phyloP scores from a whole-genome alignment of 1,140 invertebrate genomes.

The Aphelenchoides besseyi region DNA sequence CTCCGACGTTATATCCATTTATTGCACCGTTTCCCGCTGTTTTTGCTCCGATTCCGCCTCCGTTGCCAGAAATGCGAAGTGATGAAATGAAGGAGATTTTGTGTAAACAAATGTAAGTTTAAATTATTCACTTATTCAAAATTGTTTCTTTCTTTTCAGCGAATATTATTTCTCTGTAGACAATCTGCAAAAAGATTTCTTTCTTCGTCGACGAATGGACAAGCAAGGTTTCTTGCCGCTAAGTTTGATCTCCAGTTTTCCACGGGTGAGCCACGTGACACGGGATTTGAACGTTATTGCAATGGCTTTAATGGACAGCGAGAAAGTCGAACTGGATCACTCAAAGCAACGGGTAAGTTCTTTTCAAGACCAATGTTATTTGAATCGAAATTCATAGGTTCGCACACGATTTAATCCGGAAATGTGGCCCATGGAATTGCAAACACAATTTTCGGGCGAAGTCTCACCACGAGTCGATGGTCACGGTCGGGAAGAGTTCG shows the following conservation, averaged over 20 bases:
- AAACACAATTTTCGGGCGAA: slow-evolving; percentile 2
- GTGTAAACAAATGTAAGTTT: slow-evolving; percentile 58
- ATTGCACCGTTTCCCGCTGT: slow-evolving; percentile 29
- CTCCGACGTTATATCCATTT: neutral
- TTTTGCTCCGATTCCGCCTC: slow-evolving; percentile 13
- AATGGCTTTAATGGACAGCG: slow-evolving; percentile 56
- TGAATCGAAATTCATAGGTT: slow-evolving; percentile 30
- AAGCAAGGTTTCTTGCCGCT: slow-evolving; percentile 85
- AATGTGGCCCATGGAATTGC: slow-evolving; percentile 26
- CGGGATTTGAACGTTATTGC: slow-evolving; percentile 78
- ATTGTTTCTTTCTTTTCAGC: slow-evolving; percentile 69
- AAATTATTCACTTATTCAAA: slow-evolving; percentile 17
- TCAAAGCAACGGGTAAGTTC: slow-evolving; percentile 26
- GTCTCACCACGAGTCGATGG: neutral
- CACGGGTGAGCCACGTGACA: slow-evolving; percentile 82
- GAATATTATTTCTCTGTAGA: slow-evolving; percentile 99
- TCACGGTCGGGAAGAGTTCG: neutral
- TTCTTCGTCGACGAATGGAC: slow-evolving; percentile 92
- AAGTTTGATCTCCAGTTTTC: slow-evolving; percentile 88
- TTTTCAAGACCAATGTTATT: slow-evolving; percentile 9
- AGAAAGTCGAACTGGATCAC: slow-evolving; percentile 51
- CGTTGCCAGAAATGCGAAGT: slow-evolving; percentile 26
- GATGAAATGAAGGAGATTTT: slow-evolving; percentile 58
- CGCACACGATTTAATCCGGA: slow-evolving; percentile 27
- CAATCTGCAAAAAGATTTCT: slow-evolving; percentile 91